Conservation (phyloP, 1,140 invertebrate genomes). For the Drosophila baimaii region DNA sequence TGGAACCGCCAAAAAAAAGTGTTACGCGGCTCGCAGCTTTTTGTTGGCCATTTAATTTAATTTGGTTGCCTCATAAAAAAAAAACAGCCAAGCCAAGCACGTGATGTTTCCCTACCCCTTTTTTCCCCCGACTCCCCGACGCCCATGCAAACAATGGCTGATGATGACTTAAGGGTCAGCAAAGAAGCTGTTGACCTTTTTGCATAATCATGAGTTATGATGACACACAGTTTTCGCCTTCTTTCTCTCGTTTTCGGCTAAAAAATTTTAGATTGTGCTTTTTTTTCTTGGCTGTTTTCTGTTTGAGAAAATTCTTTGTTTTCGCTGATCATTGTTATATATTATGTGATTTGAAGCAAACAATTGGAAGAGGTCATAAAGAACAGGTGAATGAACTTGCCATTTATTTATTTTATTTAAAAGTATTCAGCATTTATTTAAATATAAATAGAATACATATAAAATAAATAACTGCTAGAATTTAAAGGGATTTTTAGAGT, state of each 20-base stretch:
- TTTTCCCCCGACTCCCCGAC: background rate
- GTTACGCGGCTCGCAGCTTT: slow-evolving; percentile 31
- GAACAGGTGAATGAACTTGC: slow-evolving; percentile 32
- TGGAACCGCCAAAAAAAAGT: slow-evolving; percentile 30
- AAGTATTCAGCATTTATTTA: background rate
- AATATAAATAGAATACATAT: background rate
- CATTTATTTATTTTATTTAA: background rate
- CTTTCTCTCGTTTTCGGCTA: slow-evolving; percentile 10
- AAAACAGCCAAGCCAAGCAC: slow-evolving; percentile 41
- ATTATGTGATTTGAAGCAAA: slow-evolving; percentile 34
- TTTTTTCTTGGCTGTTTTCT: background rate
- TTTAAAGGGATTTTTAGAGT: background rate
- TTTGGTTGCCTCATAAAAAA: slow-evolving; percentile 70
- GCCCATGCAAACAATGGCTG: slow-evolving; percentile 17
- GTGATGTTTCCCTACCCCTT: slow-evolving; percentile 22
- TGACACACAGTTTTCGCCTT: slow-evolving; percentile 57
- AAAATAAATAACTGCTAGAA: background rate
- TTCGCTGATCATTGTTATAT: slow-evolving; percentile 40
- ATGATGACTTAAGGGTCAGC: slow-evolving; percentile 28
- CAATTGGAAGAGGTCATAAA: background rate
- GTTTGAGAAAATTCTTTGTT: slow-evolving; percentile 45
- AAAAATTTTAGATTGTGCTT: background rate
- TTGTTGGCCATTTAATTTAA: slow-evolving; percentile 75
- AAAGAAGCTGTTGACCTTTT: slow-evolving; percentile 76
- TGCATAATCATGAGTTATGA: slow-evolving; percentile 82